Percentiles rank a stretch among this genome's conserved stretches.
phyloP scores from a whole-genome alignment of 2,888 invertebrate genomes.

The Polyploca ridens region DNA sequence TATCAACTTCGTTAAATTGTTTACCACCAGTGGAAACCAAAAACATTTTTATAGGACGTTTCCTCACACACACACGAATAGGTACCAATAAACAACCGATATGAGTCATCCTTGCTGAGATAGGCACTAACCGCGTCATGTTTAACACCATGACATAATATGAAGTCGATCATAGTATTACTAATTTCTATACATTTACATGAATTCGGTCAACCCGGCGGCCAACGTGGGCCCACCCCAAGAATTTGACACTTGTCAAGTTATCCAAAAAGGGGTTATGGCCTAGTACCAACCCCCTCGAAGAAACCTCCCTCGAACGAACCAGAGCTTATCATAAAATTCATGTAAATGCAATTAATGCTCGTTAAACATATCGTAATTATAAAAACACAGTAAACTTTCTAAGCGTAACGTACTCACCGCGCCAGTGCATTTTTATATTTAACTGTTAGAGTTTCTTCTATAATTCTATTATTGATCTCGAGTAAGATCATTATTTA shows the following conservation, averaged over 20 bases:
- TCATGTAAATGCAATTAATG: slow-evolving; percentile 38
- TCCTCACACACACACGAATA: slow-evolving; percentile 67
- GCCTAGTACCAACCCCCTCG: slow-evolving; percentile 51
- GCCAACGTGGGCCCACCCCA: slow-evolving; percentile 83
- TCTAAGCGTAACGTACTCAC: slow-evolving; percentile 89
- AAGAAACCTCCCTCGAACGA: slow-evolving; percentile 36
- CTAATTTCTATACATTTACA: slow-evolving; percentile 33
- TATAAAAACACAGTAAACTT: slow-evolving; percentile 77
- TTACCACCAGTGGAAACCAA: slow-evolving; percentile 67
- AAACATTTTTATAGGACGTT: slow-evolving; percentile 72
- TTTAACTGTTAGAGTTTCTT: slow-evolving; percentile 97
- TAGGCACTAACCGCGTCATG: slow-evolving; percentile 72
- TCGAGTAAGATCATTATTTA: slow-evolving; percentile 97
- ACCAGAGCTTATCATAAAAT: slow-evolving; percentile 34
- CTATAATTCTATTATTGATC: slow-evolving; percentile 99
- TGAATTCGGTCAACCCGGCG: slow-evolving; percentile 45
- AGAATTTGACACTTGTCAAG: slow-evolving; percentile 80
- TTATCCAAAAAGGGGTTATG: slow-evolving; percentile 73
- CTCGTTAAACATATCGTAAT: slow-evolving; percentile 57
- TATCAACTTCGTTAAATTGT: slow-evolving; percentile 58
- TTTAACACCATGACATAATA: slow-evolving; percentile 49
- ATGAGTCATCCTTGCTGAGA: slow-evolving; percentile 78
- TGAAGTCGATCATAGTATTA: slow-evolving; percentile 41
- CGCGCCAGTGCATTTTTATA: slow-evolving; percentile 98
- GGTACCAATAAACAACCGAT: slow-evolving; percentile 66